These are phyloP conservation scores for Galeopsomyia nigrocyanea DNA, from an alignment of 2,888 invertebrate species.

Conservation along the genomic window DNA sequence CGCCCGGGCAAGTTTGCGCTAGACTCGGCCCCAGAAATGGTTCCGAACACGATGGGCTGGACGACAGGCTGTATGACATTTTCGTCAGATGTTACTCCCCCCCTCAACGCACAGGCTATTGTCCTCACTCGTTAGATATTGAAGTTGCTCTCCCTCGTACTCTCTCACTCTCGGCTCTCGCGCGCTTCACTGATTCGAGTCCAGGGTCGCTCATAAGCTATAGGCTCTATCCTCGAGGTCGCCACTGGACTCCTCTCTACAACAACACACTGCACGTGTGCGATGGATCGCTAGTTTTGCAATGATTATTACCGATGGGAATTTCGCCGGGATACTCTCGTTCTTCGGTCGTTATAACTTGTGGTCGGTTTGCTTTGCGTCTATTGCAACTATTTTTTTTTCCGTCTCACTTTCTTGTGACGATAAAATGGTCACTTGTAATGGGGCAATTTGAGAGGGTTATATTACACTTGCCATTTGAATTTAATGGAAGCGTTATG, in stretches of 20 bases:
- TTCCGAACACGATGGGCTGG: constrained; percentile 69
- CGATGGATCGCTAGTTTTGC: not conserved
- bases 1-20: constrained; percentile 72
- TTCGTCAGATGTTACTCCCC: too few species aligned
- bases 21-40: constrained; percentile 74
- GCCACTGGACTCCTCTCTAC: not conserved
- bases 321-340: too few species aligned
- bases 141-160: not conserved
- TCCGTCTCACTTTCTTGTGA: too few species aligned
- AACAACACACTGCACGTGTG: too few species aligned
- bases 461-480: too few species aligned
- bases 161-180: not conserved
- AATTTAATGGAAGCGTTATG: too few species aligned
- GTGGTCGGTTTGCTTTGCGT: too few species aligned
- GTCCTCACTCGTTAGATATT: not conserved
- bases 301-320: not conserved
- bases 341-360: too few species aligned
- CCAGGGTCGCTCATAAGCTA: constrained; percentile 24
- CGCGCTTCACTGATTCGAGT: constrained; percentile 38
- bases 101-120: not conserved
- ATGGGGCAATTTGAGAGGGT: too few species aligned
- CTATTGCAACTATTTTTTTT: too few species aligned
- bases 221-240: constrained; percentile 16
- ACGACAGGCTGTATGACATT: constrained; percentile 59
- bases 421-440: too few species aligned